Base-by-base conservation (phyloP, 2,888 invertebrate genomes). In the Cheilosia pagana region DNA sequence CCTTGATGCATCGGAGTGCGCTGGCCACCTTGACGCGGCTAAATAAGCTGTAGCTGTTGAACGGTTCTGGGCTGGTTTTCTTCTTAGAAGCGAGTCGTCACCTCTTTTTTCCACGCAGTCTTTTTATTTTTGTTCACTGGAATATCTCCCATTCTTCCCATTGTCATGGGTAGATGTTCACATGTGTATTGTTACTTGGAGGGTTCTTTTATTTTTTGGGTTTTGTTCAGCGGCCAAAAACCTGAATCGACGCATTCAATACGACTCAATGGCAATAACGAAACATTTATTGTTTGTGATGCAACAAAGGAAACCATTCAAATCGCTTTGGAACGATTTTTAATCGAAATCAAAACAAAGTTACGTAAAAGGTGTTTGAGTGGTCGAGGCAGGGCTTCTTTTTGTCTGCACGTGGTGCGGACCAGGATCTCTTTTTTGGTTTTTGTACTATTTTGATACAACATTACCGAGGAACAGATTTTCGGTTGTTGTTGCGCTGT, bases 1-100 rank as follows among this genome's bases (percentile, higher is more conserved):
- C n/a, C n/a, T n/a, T n/a, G n/a, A n/a, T n/a, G n/a, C 35, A 12
- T 35, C 35, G 12, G 35, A 12, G 7, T 74, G 70, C 59, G 53
- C 28, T 52, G 63, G 45, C 55, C 62, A 63, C 35, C 59, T 67
- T 67, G 67, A 63, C 71, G 52, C 67, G 71, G 60, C 85, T 81
- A 85, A 85, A 85, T 85, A 76, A 85, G 85, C 81, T 81, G 85
- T 85, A 85, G 85, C 81, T 81, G 85, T 85, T 81, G 67, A 85
- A 75, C 65, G 63, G 5, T 43, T 14, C 28, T 70, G 45, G 57
- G n/a, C 52, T 71, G 59, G 60, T 67, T 50, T 48, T 57, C 65
- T 85, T 85, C 85, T 81, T 67, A 71, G 81, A 85, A 85, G 75
- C 62, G 43, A 21, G 43, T 85, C 81, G 75, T 85, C 85, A 85